These are phyloP conservation scores for Drosophila tani DNA, from an alignment of 1,140 invertebrate genomes.

Conservation along the genomic window DNA sequence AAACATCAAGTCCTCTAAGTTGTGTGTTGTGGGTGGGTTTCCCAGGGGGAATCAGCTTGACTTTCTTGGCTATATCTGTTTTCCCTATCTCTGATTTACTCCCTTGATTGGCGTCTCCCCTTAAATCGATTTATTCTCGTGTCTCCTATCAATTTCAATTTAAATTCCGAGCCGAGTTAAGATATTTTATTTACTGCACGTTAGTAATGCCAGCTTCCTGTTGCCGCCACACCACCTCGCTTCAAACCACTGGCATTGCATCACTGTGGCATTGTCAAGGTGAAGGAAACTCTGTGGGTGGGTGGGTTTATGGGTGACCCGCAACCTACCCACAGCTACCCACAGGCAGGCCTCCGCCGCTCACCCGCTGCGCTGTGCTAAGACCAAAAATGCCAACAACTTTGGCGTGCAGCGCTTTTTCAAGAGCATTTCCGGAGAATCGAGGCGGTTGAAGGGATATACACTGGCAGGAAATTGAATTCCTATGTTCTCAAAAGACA, in stretches of 20 bases:
- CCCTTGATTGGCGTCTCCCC: too few species aligned
- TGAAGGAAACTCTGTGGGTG: slow-evolving; percentile 27
- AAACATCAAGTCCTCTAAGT: too few species aligned
- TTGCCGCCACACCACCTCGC: neutral
- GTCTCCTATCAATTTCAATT: slow-evolving; percentile 16
- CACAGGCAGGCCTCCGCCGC: neutral
- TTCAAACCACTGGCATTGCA: slow-evolving; percentile 5
- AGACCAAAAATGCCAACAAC: slow-evolving; percentile 8
- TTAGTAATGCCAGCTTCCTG: slow-evolving; percentile 18
- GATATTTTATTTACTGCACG: slow-evolving; percentile 17
- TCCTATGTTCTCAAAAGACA: slow-evolving; percentile 49
- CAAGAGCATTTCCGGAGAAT: slow-evolving; percentile 53
- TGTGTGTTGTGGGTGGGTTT: too few species aligned
- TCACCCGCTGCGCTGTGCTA: slow-evolving; percentile 10
- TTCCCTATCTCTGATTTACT: neutral
- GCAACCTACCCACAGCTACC: neutral
- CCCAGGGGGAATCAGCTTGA: too few species aligned
- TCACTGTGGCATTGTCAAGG: slow-evolving; percentile 36
- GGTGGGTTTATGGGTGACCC: neutral
- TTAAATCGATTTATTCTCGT: slow-evolving; percentile 1
- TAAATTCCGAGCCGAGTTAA: slow-evolving; percentile 13
- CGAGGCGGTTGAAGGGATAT: neutral
- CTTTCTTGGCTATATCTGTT: too few species aligned
- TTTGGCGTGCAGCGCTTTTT: slow-evolving; percentile 13
- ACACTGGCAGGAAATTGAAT: slow-evolving; percentile 64